Base-by-base conservation (phyloP, 2,797 vertebrate species). In the Telmatherina bonti region DNA sequence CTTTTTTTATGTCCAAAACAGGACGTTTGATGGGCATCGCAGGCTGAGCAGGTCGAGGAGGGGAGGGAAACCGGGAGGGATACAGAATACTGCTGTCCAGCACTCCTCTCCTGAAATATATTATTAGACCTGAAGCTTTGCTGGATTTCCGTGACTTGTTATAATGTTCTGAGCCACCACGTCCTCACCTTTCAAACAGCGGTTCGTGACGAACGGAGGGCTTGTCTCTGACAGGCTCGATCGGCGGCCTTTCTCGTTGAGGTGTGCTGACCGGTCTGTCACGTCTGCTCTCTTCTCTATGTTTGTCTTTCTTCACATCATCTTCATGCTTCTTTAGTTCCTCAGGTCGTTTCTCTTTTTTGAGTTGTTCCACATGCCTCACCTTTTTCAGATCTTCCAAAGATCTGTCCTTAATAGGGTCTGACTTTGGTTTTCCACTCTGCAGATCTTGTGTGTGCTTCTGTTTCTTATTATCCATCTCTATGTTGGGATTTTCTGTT, bases 61-160 rank as follows among this genome's bases (percentile, higher is more conserved):
- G 92, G 16, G 91, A 92, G 9, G 90, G 88, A 77, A 79, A 85
- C 1, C 83, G 85, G 26, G 47, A 83, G 31, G 93, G 93, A 67
- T 93, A 93, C 24, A 93, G 84, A 38, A 93, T 0, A 10, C 68
- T 92, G 86, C 91, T 83, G 79, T 94, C 93, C 89, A 94, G 13
- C n/a, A 94, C 91, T 51, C 91, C 88, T 80, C 87, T 89, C 88
- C 93, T 94, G 83, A 66, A 92, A 87, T 66, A 47, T 78, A 89
- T 38, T 66, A 76, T 12, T 62, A 51, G 79, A 5, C 22, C 68
- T 90, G 62, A 89, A 72, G 62, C 35, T 49, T 55, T 54, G 41
- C 35, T 16, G 16, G 41, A n/a, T 51, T 64, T 26, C 59, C 52
- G 10, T 20, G 33, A 53, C 6, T 6, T 20, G 33, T 30, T 43